phyloP scores from a whole-genome alignment of 2,797 vertebrate species.

The Enteromius paludinosus region DNA sequence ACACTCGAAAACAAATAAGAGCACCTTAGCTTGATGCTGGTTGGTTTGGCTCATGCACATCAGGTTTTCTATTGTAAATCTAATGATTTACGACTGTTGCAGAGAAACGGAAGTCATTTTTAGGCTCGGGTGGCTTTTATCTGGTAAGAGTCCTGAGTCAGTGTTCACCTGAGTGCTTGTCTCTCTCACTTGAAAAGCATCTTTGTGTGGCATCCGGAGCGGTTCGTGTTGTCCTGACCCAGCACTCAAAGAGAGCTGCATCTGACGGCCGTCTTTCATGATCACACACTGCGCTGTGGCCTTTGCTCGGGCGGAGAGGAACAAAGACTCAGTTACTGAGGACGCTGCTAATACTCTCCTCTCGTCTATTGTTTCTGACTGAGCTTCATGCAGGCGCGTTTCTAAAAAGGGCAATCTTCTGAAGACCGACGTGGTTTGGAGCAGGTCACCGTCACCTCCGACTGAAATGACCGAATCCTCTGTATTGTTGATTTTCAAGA shows the following conservation, averaged over 20 bases:
- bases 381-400: background rate
- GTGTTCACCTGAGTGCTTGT: background rate
- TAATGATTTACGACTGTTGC: background rate
- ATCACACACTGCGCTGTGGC: background rate
- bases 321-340: constrained; percentile 17
- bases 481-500: background rate
- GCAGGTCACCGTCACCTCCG: background rate
- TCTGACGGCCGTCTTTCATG: constrained; percentile 31
- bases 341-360: background rate
- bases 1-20: background rate
- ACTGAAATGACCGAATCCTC: background rate
- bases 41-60: background rate
- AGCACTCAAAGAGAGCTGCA: background rate
- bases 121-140: background rate
- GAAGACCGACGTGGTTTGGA: constrained; percentile 8
- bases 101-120: background rate
- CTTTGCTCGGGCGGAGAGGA: constrained; percentile 17
- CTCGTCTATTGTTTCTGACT: background rate
- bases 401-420: constrained; percentile 18
- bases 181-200: constrained; percentile 20
- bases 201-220: constrained; percentile 18
- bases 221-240: constrained; percentile 37
- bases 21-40: background rate
- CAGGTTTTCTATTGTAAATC: background rate
- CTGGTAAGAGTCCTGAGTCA: background rate